Percentiles rank a stretch among this genome's conserved stretches.
phyloP scores from a whole-genome alignment of 2,113 vertebrate genomes.

The Pachypanchax playfairii region DNA sequence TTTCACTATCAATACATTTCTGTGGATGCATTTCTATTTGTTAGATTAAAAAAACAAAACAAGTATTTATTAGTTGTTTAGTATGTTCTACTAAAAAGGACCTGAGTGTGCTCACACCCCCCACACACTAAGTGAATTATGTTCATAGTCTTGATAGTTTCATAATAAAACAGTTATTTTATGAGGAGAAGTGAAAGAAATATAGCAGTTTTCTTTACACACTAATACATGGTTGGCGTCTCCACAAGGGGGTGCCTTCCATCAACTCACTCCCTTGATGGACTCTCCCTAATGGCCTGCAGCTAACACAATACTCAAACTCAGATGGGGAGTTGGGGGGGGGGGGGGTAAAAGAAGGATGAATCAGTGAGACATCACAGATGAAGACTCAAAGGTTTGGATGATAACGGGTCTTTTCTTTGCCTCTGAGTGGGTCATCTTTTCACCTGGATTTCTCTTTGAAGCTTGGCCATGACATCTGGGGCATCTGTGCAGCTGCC shows the following conservation, averaged over 20 bases:
- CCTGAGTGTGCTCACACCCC: too few relatives aligned
- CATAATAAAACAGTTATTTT: neutral
- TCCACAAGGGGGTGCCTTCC: slow-evolving; percentile 67
- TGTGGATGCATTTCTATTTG: too few relatives aligned
- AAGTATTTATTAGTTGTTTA: too few relatives aligned
- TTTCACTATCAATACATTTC: too few relatives aligned
- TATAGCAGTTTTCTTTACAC: neutral
- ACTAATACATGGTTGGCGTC: slow-evolving; percentile 16
- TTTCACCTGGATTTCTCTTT: slow-evolving; percentile 46
- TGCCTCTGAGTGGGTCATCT: slow-evolving; percentile 38
- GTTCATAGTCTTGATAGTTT: too few relatives aligned
- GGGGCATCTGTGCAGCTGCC: slow-evolving; percentile 48
- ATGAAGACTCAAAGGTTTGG: slow-evolving; percentile 42
- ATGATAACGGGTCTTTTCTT: slow-evolving; percentile 50
- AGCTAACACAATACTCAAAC: slow-evolving; percentile 33
- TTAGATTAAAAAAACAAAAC: too few relatives aligned
- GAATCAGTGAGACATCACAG: slow-evolving; percentile 49
- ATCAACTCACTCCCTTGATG: slow-evolving; percentile 12
- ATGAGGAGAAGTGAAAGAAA: neutral
- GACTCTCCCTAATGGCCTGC: slow-evolving; percentile 27
- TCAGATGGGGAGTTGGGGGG: slow-evolving; percentile 11
- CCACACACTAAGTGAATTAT: too few relatives aligned
- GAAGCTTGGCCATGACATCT: slow-evolving; percentile 58
- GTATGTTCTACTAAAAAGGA: too few relatives aligned
- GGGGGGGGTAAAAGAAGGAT: slow-evolving; percentile 32